Conservation (phyloP, 2,888 invertebrate species). For the Cataglyphis cursor region DNA sequence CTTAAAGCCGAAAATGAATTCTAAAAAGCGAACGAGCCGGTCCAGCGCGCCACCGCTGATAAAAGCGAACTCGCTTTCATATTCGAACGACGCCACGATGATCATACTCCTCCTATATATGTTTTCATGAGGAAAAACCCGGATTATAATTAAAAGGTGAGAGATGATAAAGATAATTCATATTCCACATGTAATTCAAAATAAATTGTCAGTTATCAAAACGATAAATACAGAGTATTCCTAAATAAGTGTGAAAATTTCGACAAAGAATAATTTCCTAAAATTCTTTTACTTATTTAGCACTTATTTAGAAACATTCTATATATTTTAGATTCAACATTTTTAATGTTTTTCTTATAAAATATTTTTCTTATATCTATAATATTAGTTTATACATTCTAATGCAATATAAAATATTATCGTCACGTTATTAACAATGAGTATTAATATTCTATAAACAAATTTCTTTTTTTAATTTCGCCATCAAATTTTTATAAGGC, state of each 20-base stretch:
- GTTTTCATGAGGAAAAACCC: neutral
- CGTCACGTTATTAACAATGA: neutral
- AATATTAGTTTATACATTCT: neutral
- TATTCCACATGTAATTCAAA: neutral
- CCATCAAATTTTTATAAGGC: neutral
- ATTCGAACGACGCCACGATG: conserved; percentile 9
- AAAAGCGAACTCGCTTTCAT: conserved; percentile 58
- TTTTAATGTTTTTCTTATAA: neutral
- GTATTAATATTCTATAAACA: neutral
- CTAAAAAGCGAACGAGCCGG: conserved; percentile 70
- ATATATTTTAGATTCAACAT: neutral
- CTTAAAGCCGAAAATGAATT: conserved; percentile 82
- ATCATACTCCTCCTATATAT: conserved; percentile 8
- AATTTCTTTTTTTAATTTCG: neutral
- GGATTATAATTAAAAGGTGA: conserved; percentile 17
- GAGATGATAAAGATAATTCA: neutral
- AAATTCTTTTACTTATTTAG: no score
- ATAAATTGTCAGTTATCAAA: neutral
- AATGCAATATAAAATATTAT: neutral
- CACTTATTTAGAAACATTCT: no score
- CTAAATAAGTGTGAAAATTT: no score
- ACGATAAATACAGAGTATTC: neutral
- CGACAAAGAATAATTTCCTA: no score
- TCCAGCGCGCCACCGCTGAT: conserved; percentile 59
- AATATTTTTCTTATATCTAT: neutral